phyloP scores from a whole-genome alignment of 2,797 vertebrate species.

The Serranus cabrilla region DNA sequence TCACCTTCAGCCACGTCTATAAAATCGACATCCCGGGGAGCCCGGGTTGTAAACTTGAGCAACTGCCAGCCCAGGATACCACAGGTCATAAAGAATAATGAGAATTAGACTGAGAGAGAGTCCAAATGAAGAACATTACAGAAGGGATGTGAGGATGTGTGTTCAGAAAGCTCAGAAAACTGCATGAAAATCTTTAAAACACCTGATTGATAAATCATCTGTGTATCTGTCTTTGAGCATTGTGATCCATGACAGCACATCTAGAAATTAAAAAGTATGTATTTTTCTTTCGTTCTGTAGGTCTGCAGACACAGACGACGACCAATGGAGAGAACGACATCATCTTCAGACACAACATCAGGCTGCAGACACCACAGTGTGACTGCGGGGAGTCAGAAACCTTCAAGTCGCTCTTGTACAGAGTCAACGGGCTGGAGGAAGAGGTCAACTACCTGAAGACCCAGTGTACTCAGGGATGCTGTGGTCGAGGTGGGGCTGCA shows the following conservation, averaged over 20 bases:
- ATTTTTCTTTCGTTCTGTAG: conserved; percentile 41
- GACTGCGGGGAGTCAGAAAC: conserved; percentile 85
- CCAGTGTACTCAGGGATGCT: conserved; percentile 87
- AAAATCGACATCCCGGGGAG: conserved; percentile 86
- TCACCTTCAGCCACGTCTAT: conserved; percentile 92
- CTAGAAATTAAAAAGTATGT: background rate
- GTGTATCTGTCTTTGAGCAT: too few species aligned
- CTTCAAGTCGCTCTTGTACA: conserved; percentile 87
- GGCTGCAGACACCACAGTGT: conserved; percentile 84
- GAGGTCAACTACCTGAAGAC: conserved; percentile 90
- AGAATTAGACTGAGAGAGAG: conserved; percentile 2
- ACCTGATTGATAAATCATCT: too few species aligned
- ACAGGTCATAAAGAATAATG: conserved; percentile 65
- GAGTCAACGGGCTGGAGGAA: conserved; percentile 90
- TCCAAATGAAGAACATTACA: background rate
- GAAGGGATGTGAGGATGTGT: background rate
- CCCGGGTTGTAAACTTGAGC: conserved; percentile 84
- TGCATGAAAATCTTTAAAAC: background rate
- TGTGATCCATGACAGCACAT: background rate
- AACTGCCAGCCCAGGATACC: conserved; percentile 67
- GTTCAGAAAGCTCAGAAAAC: background rate
- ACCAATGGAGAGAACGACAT: conserved; percentile 88
- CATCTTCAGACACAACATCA: conserved; percentile 92
- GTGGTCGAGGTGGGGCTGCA: conserved; percentile 78
- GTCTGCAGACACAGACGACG: conserved; percentile 62